phyloP scores from a whole-genome alignment of 1,140 invertebrate species.

The Plectus sambesii region DNA sequence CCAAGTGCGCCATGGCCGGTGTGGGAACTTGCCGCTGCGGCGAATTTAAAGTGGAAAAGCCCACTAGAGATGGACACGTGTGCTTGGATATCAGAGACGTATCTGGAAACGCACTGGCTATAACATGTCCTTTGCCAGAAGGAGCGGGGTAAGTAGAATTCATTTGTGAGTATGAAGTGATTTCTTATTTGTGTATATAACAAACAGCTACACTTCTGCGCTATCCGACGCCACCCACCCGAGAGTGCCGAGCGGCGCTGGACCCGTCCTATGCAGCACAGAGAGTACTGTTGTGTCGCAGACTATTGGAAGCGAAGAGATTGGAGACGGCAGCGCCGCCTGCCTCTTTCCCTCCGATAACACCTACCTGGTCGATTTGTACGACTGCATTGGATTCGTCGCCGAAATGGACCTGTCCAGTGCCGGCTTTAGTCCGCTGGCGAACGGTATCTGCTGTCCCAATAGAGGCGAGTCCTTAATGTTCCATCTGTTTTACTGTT shows the following conservation, averaged over 20 bases:
- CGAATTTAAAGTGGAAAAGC: slow-evolving; percentile 22
- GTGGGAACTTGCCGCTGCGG: slow-evolving; percentile 27
- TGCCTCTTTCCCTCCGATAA: slow-evolving; percentile 25
- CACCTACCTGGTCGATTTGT: slow-evolving; percentile 19
- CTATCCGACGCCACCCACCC: slow-evolving; percentile 25
- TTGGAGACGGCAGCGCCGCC: slow-evolving; percentile 18
- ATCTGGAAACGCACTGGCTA: slow-evolving; percentile 21
- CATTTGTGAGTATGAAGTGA: too few species aligned
- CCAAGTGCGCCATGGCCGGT: slow-evolving; percentile 21
- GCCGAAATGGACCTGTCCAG: slow-evolving; percentile 19
- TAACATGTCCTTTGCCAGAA: slow-evolving; percentile 26
- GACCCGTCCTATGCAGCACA: slow-evolving; percentile 25
- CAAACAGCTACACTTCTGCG: slow-evolving; percentile 23
- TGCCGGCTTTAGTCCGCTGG: slow-evolving; percentile 20
- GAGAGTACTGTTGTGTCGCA: slow-evolving; percentile 10
- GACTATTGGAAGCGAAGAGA: slow-evolving; percentile 14
- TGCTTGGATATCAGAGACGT: slow-evolving; percentile 22
- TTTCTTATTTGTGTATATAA: too few species aligned
- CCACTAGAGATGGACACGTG: slow-evolving; percentile 25
- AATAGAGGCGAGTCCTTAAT: slow-evolving; percentile 12
- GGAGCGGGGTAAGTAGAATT: too few species aligned
- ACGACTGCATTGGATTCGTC: slow-evolving; percentile 27
- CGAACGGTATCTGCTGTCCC: slow-evolving; percentile 24
- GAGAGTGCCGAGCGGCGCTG: slow-evolving; percentile 19
- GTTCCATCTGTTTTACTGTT: background rate